Conservation (phyloP, 2,888 invertebrate species). For the Gisinianus flammeolus region DNA sequence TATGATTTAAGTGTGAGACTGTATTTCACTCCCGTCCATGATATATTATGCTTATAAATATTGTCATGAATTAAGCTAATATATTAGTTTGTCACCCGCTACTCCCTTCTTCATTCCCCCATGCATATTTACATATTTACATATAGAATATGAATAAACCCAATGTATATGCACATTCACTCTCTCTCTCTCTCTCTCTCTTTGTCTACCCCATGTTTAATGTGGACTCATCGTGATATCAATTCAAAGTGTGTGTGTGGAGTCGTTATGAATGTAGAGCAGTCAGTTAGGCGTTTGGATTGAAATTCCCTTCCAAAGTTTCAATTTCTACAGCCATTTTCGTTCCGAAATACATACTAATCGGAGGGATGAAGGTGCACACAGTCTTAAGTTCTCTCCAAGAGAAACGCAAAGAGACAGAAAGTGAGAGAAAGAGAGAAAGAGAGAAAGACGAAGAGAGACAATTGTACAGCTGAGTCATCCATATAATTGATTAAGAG, state of each 20-base stretch:
- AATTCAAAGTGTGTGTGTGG: not conserved
- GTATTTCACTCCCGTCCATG: constrained; percentile 1
- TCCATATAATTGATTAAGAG: constrained; percentile 48
- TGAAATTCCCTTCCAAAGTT: too few species aligned
- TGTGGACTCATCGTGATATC: too few species aligned
- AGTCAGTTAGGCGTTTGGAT: too few species aligned
- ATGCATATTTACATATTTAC: too few species aligned
- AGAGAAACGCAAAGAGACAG: not conserved
- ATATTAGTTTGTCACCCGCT: not conserved
- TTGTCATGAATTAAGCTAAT: not conserved
- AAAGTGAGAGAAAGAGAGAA: not conserved
- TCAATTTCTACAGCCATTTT: too few species aligned
- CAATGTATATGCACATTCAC: too few species aligned
- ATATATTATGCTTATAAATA: constrained; percentile 15
- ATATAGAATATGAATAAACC: too few species aligned
- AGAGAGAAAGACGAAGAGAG: not conserved
- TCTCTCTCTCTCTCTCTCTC: not conserved
- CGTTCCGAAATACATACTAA: too few species aligned
- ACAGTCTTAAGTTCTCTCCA: not conserved
- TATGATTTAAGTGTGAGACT: constrained; percentile 11
- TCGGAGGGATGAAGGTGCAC: too few species aligned
- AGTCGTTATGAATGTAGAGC: too few species aligned
- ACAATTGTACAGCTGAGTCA: constrained; percentile 44
- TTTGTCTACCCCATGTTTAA: too few species aligned
- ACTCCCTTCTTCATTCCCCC: not conserved